Evolutionary conservation across 1,140 invertebrate genomes (phyloP).

Genomic region (Calliphora vicina): DNA sequence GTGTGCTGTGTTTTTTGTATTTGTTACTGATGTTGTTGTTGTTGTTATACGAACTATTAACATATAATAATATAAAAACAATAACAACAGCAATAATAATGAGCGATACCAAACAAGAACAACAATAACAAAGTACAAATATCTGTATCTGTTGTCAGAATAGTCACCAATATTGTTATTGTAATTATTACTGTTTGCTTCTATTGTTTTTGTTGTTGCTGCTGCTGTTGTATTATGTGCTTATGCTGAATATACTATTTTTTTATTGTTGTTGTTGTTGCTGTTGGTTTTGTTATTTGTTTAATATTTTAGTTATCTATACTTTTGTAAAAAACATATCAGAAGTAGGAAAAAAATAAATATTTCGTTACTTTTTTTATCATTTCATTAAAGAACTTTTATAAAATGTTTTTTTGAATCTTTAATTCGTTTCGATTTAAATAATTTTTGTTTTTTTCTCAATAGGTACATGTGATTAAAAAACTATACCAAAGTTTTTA

Average conservation of each 20-base stretch:
- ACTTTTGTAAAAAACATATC: constrained; percentile 27
- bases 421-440: constrained; percentile 8
- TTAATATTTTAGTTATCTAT: constrained; percentile 39
- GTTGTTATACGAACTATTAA: constrained; percentile 25
- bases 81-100: not conserved
- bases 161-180: constrained; percentile 32
- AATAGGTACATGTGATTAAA: not conserved
- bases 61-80: constrained; percentile 18
- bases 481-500: not conserved
- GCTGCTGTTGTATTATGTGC: constrained; percentile 25
- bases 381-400: not conserved
- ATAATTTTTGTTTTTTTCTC: not conserved
- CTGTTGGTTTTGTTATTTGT: constrained; percentile 42
- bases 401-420: not conserved
- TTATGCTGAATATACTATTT: constrained; percentile 25
- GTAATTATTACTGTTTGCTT: constrained; percentile 18
- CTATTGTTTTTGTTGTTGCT: not conserved
- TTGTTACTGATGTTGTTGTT: not conserved
- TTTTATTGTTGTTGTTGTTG: constrained; percentile 39
- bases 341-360: not conserved
- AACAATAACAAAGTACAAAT: constrained; percentile 21
- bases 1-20: not conserved
- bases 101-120: not conserved
- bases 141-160: constrained; percentile 36
- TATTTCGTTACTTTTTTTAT: not conserved